phyloP scores from a whole-genome alignment of 2,113 vertebrate genomes.

The Turnix velox region DNA sequence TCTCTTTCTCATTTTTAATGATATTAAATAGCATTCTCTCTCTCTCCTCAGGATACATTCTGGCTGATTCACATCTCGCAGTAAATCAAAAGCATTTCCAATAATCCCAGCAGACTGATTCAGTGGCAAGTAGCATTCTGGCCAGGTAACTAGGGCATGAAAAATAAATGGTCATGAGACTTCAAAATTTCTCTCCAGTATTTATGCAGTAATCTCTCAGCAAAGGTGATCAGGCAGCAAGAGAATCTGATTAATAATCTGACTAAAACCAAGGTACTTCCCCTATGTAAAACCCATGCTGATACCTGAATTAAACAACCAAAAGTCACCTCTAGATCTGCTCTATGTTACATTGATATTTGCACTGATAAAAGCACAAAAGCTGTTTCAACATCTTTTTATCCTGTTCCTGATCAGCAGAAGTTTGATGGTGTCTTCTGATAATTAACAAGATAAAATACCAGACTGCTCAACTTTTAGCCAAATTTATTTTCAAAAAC shows the following conservation, averaged over 20 bases:
- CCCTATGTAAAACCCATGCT: not conserved
- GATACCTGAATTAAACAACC: not conserved
- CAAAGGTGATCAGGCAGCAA: not conserved
- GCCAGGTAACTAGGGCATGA: not conserved
- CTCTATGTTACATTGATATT: not conserved
- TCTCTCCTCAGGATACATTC: not conserved
- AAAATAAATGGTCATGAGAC: not conserved
- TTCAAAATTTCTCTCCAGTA: not conserved
- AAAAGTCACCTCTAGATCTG: not conserved
- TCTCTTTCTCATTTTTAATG: constrained; percentile 17
- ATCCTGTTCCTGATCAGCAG: not conserved
- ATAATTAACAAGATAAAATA: not conserved
- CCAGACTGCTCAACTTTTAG: not conserved
- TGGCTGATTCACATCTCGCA: not conserved
- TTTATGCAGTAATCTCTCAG: not conserved
- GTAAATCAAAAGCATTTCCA: constrained; percentile 23
- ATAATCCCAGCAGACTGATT: not conserved
- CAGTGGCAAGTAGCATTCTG: not conserved
- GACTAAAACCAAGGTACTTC: not conserved
- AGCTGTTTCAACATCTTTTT: not conserved
- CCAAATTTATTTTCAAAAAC: not conserved
- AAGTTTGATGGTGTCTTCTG: not conserved
- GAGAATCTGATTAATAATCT: not conserved
- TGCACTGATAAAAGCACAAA: not conserved
- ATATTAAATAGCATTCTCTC: not conserved